Conservation (phyloP, 2,113 vertebrate genomes). For the Calypte anna region DNA sequence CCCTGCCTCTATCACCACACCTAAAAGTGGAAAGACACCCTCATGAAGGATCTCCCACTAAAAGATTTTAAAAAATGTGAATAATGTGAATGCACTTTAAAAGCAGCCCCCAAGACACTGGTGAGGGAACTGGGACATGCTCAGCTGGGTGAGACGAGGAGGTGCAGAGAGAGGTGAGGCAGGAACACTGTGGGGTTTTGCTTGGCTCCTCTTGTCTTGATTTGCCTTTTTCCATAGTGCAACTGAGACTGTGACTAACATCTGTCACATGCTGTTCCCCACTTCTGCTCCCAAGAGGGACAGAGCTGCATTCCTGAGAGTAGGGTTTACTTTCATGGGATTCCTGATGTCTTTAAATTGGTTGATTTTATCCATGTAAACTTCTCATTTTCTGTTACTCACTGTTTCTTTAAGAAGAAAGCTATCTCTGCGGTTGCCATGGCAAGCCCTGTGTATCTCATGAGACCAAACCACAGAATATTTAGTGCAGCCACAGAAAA, state of each 20-base stretch:
- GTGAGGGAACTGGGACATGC: not conserved
- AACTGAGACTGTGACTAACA: not conserved
- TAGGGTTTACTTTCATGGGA: not conserved
- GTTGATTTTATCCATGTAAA: not conserved
- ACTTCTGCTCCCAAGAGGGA: not conserved
- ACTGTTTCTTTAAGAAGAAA: slow-evolving; percentile 56
- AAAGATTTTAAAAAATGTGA: not conserved
- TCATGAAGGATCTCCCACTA: not conserved
- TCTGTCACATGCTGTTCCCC: not conserved
- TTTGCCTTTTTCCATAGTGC: not conserved
- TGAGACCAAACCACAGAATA: slow-evolving; percentile 51
- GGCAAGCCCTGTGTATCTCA: slow-evolving; percentile 47
- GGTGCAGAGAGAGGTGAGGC: not conserved
- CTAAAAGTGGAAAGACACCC: not conserved
- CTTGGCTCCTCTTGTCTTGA: not conserved
- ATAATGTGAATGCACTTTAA: not conserved
- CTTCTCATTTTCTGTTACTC: not conserved
- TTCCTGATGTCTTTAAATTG: not conserved
- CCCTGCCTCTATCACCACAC: not conserved
- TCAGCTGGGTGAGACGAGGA: not conserved
- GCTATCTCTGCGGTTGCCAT: slow-evolving; percentile 45
- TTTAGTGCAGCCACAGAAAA: slow-evolving; percentile 16
- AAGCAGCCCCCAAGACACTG: not conserved
- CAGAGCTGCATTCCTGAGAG: not conserved
- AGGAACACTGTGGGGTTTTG: not conserved